Conservation (phyloP, 92 coral and sea anemone species). For the Heliopora coerulea region DNA sequence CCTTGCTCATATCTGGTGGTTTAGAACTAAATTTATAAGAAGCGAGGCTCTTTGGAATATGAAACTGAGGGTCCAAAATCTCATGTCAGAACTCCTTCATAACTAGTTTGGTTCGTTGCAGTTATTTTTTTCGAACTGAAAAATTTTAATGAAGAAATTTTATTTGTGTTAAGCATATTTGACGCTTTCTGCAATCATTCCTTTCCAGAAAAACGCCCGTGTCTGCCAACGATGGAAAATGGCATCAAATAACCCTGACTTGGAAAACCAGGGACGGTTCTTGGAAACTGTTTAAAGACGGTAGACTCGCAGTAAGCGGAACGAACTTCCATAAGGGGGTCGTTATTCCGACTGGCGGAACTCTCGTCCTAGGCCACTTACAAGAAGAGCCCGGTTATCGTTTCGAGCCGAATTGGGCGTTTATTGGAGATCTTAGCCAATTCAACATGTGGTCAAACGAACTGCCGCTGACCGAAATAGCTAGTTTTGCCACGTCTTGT, state of each 20-base stretch:
- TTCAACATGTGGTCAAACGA: slow-evolving; percentile 36
- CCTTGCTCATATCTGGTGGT: too few species aligned
- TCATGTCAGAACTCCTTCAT: too few species aligned
- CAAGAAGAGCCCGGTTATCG: slow-evolving; percentile 41
- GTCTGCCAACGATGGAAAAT: slow-evolving; percentile 31
- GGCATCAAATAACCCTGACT: slow-evolving; percentile 37
- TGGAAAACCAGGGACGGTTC: slow-evolving; percentile 39
- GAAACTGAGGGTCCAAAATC: too few species aligned
- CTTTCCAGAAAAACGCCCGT: slow-evolving; percentile 24
- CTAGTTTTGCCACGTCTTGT: slow-evolving; percentile 24
- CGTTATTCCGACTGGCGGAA: slow-evolving; percentile 32
- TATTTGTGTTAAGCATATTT: too few species aligned
- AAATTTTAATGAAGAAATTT: neutral
- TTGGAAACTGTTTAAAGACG: slow-evolving; percentile 32
- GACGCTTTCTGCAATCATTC: too few species aligned
- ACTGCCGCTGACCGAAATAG: slow-evolving; percentile 22
- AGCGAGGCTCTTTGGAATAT: too few species aligned
- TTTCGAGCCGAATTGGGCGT: slow-evolving; percentile 27
- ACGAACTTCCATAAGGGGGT: slow-evolving; percentile 17
- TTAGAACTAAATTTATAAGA: too few species aligned
- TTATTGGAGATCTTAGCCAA: slow-evolving; percentile 22
- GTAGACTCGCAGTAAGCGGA: slow-evolving; percentile 20
- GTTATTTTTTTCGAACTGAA: too few species aligned
- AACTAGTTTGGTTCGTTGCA: too few species aligned
- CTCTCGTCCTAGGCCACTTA: slow-evolving; percentile 16